Evolutionary conservation across 2,888 invertebrate genomes (phyloP).

Genomic region (Dione juno): DNA sequence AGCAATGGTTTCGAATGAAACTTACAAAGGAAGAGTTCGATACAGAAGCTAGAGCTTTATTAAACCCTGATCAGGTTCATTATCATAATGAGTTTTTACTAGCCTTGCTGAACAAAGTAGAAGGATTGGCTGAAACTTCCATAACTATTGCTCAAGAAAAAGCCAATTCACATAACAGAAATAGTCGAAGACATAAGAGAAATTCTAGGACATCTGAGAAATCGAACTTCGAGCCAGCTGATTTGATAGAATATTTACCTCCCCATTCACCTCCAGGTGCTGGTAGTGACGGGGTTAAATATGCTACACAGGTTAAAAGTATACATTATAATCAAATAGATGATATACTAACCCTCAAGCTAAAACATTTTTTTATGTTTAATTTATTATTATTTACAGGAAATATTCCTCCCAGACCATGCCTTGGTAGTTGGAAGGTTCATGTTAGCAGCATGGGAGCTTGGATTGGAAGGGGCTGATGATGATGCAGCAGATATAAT

Average conservation of each 20-base stretch:
- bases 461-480: slow-evolving; percentile 92
- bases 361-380: not conserved
- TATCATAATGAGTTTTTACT: slow-evolving; percentile 93
- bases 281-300: slow-evolving; percentile 78
- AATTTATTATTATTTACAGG: slow-evolving; percentile 71
- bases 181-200: slow-evolving; percentile 79
- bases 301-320: slow-evolving; percentile 71
- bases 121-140: slow-evolving; percentile 75
- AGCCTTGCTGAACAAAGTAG: slow-evolving; percentile 90
- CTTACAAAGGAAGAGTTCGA: slow-evolving; percentile 94
- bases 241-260: slow-evolving; percentile 84
- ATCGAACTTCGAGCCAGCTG: slow-evolving; percentile 84
- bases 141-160: slow-evolving; percentile 74
- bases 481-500: slow-evolving; percentile 92
- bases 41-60: slow-evolving; percentile 87
- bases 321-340: not conserved
- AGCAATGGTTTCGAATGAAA: slow-evolving; percentile 89
- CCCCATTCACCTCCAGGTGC: slow-evolving; percentile 81
- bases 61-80: slow-evolving; percentile 89
- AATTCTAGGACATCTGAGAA: slow-evolving; percentile 83
- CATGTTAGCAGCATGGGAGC: slow-evolving; percentile 94
- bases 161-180: slow-evolving; percentile 70
- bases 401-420: slow-evolving; percentile 92
- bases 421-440: slow-evolving; percentile 92
- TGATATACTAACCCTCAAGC: too few species aligned